Evolutionary conservation across 1,140 invertebrate species (phyloP).

Genomic region (Anthonomus grandis): DNA sequence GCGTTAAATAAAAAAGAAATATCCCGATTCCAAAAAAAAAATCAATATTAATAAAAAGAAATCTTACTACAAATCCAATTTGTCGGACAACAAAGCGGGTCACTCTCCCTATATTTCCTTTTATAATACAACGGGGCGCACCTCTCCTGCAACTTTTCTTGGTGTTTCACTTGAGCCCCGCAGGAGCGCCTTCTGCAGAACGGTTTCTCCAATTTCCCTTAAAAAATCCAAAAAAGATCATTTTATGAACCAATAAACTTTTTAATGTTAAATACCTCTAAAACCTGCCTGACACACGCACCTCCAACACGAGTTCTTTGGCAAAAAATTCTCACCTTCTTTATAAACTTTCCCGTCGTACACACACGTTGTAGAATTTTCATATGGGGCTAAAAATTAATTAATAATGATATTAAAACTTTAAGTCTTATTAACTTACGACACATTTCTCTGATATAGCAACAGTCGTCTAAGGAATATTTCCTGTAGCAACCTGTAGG

Average conservation of each 20-base stretch:
- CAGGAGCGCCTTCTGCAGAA: conserved; percentile 25
- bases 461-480: conserved; percentile 30
- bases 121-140: conserved; percentile 27
- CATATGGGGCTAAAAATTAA: conserved; percentile 25
- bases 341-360: conserved; percentile 29
- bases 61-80: conserved; percentile 28
- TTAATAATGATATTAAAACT: not conserved
- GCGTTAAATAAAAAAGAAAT: not conserved
- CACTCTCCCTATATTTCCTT: conserved; percentile 22
- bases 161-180: conserved; percentile 21
- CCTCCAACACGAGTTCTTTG: conserved; percentile 25
- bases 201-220: conserved; percentile 26
- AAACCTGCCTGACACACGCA: conserved; percentile 27
- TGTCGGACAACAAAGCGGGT: conserved; percentile 22
- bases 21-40: not conserved
- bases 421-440: conserved; percentile 24
- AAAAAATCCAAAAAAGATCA: too few relatives aligned
- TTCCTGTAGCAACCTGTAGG: conserved; percentile 28
- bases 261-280: conserved; percentile 16
- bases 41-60: not conserved
- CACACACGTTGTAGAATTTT: conserved; percentile 24
- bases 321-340: conserved; percentile 27
- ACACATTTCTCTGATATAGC: conserved; percentile 29
- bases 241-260: too few relatives aligned
- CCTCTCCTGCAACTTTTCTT: conserved; percentile 24